Evolutionary conservation across 1,140 invertebrate genomes (phyloP).

Genomic region (Gonatopus flavifemur): DNA sequence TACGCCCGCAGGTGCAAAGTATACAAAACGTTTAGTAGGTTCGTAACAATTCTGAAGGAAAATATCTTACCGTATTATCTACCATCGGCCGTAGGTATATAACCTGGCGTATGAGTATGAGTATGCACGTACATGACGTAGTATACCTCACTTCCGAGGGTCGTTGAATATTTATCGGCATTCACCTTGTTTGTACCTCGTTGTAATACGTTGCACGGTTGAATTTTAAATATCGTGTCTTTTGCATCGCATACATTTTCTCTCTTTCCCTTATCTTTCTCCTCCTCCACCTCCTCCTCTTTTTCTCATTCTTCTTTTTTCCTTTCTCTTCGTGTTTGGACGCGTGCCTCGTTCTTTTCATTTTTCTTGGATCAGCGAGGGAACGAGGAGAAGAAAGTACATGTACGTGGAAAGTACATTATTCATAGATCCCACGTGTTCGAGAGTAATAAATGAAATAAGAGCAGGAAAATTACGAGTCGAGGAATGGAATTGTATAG

Average conservation of each 20-base stretch:
- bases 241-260: conserved; percentile 22
- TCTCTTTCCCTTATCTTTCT: conserved; percentile 10
- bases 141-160: conserved; percentile 21
- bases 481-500: too few species aligned
- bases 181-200: conserved; percentile 32
- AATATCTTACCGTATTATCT: too few species aligned
- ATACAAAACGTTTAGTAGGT: too few species aligned
- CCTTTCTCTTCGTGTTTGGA: not conserved
- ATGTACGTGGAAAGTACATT: too few species aligned
- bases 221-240: conserved; percentile 30
- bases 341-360: conserved; percentile 4
- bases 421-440: too few species aligned
- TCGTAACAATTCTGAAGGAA: too few species aligned
- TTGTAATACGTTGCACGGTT: conserved; percentile 17
- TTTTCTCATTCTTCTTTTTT: conserved; percentile 16
- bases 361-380: too few species aligned
- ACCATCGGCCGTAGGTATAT: not conserved
- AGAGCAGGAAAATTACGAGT: too few species aligned
- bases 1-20: too few species aligned
- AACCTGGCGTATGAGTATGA: conserved; percentile 4
- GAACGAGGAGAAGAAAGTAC: too few species aligned
- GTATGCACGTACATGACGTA: too few species aligned
- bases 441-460: too few species aligned
- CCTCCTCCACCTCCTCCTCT: conserved; percentile 8
- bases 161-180: conserved; percentile 36